Percentiles rank a stretch among this genome's conserved stretches.
These are phyloP conservation scores for Brachionus paranguensis DNA, from an alignment of 1,140 invertebrate species.

Conservation along the genomic window DNA sequence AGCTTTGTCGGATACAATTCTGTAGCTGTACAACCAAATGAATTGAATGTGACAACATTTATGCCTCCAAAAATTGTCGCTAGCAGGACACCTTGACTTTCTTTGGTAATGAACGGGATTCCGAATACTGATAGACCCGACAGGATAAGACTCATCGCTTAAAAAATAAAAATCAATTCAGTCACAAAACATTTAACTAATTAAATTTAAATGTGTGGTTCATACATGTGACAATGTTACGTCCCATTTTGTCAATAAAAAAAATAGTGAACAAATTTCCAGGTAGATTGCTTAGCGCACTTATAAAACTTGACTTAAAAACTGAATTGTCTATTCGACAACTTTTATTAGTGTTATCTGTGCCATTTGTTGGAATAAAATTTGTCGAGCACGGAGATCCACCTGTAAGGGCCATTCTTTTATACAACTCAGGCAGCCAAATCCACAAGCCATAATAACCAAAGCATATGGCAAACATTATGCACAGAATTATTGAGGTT, in stretches of 20 bases:
- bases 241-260: conserved; percentile 57
- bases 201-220: background rate
- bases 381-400: conserved; percentile 46
- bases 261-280: conserved; percentile 57
- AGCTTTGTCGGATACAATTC: conserved; percentile 34
- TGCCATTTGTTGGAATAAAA: conserved; percentile 37
- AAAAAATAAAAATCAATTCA: background rate
- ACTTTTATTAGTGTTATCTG: conserved; percentile 17
- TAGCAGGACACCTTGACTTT: conserved; percentile 7
- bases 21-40: conserved; percentile 15
- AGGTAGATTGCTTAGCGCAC: conserved; percentile 53
- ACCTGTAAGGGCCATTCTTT: conserved; percentile 52
- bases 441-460: conserved; percentile 60
- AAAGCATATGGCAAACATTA: conserved; percentile 44
- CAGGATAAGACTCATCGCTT: conserved; percentile 19
- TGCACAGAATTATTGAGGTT: conserved; percentile 52
- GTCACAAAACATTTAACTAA: background rate
- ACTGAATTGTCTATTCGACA: conserved; percentile 6
- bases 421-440: conserved; percentile 60
- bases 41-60: conserved; percentile 36
- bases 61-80: conserved; percentile 37
- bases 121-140: conserved; percentile 40
- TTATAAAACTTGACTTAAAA: conserved; percentile 44
- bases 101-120: conserved; percentile 34
- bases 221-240: conserved; percentile 57